Base-by-base conservation (phyloP, 2,888 invertebrate species). In the Melieria picta region DNA sequence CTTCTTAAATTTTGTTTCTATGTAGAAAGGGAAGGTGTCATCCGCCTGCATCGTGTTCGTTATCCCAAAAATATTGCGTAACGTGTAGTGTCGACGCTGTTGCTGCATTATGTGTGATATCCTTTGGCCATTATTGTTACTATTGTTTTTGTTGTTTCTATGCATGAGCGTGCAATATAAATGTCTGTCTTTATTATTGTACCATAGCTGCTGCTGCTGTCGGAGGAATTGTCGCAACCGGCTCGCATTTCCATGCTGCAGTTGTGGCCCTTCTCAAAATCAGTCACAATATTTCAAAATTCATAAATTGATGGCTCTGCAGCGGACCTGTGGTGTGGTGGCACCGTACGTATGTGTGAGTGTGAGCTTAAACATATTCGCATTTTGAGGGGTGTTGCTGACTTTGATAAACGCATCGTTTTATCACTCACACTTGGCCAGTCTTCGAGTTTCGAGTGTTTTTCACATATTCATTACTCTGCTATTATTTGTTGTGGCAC, bases 261-360 rank as follows among this genome's bases (percentile, higher is more conserved):
- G 5, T 63, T 70, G 69, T 62, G 69, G 52, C 66, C 68, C 72
- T 56, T 60, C 58, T 62, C 77, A 75, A 80, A 82, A 81, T 80
- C 81, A 81, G 80, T 81, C 81, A 81, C 80, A 81, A 81, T 82
- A 81, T 81, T 81, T 81, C 82, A 80, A 82, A 79, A 78, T 81
- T 81, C 77, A 82, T 82, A 82, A 81, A 81, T 82, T 82, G 81
- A 80, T 80, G 81, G 80, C 80, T 79, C 80, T 81, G 81, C 30
- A 76, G 71, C 72, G 50, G 2, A 7, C 47, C 11, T 42, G 10
- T 10, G 10, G 58, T 30, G 30, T 10, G 10, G 58, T 16, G 30
- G 6, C 58, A 58, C 16, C 5, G 16, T 52, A 5, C 11, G 3
- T 50, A 3, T 50, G 50, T 50, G 50, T 50, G 50, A n/a, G 52